Evolutionary conservation across 2,888 invertebrate genomes (phyloP), one percentile per base, ranked within the genome.

Genomic region (Cabera pusaria): DNA sequence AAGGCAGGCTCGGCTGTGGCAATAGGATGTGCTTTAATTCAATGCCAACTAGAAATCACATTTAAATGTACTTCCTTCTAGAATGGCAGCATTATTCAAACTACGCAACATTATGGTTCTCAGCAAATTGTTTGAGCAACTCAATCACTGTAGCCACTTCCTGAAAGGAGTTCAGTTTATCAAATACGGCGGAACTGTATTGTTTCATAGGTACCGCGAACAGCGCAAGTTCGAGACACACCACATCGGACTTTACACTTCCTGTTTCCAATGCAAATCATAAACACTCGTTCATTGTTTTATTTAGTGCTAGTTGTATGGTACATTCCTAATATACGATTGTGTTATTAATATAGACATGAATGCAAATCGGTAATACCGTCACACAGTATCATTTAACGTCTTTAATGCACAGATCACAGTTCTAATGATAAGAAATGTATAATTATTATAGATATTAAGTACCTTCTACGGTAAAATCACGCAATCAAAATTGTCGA

Each of bases 161-260:
- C 85, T 82, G 77, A 84, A 84, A 85, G 62, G 67, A 61, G 66
- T 65, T 69, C 65, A 72, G 74, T 81, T 84, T 84, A 77, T 76
- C 81, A 82, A 84, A 85, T 74, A 78, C 74, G 80, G 64, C 86
- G 87, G 86, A 88, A 86, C 85, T 80, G 80, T 78, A 85, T 87
- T 88, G 87, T 88, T 82, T 79, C 72, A 65, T 86, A n/a, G n/a
- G n/a, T n/a, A 84, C 84, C 66, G 56, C 81, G 79, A 81, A 82
- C 77, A 64, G 72, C 72, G 69, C 65, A 68, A 62, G 74, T 67
- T 74, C 73, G 78, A 81, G 82, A 84, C 80, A 76, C 80, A 76
- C 72, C 75, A 67, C 69, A 65, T 61, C 76, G 74, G 74, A 75
- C 72, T 82, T 76, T 65, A 74, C 64, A 73, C 83, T 86, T 88